Evolutionary conservation across 2,113 vertebrate species (phyloP), one percentile per base, ranked within the genome.

Genomic region (Hemiscyllium ocellatum): DNA sequence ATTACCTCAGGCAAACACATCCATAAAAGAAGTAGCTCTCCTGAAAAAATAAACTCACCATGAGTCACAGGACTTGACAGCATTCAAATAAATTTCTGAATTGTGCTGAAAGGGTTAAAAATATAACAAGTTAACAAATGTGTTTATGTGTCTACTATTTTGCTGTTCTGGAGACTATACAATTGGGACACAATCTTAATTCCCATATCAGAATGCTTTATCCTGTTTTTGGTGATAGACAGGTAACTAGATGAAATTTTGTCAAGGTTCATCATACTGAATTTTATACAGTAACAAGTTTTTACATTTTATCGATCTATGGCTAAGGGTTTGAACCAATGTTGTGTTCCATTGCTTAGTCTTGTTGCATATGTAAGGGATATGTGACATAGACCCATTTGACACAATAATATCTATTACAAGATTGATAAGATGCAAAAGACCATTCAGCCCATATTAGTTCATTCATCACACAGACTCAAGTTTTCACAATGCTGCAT

Each of bases 21-120:
- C 86, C 24, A 52, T 56, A 89, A 22, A 89, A 52, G 12, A 29
- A 89, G 24, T 10, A 29, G 10, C 22, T 56, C 86, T 33, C 24
- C 86, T 89, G 86, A 89, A 52, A 47, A 89, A 86, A 89, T 90
- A 90, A 65, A 33, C 87, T 90, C 87, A 61, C 5, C 52, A 61
- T 12, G 26, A 90, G 29, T 26, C 22, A 52, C 10, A 52, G 47
- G 52, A 29, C 20, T 10, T 86, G 85, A 50, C 20, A 47, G 47
- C n/a, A 33, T 72, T 26, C 70, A 83, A 22, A 87, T 10, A 50
- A 29, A 52, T 12, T 87, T 52, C 1, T 50, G 24, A 52, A 42
- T 37, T 56, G 47, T 87, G 26, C 50, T 52, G 24, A 87, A 87
- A 87, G 47, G 24, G 47, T 56, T 56, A 87, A 87, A 42, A 87